A percentile compares a stretch with the other conserved stretches of the same genome.
These are phyloP conservation scores for Aleiodes leptofemur DNA, from an alignment of 2,888 invertebrate species.

Conservation along the genomic window DNA sequence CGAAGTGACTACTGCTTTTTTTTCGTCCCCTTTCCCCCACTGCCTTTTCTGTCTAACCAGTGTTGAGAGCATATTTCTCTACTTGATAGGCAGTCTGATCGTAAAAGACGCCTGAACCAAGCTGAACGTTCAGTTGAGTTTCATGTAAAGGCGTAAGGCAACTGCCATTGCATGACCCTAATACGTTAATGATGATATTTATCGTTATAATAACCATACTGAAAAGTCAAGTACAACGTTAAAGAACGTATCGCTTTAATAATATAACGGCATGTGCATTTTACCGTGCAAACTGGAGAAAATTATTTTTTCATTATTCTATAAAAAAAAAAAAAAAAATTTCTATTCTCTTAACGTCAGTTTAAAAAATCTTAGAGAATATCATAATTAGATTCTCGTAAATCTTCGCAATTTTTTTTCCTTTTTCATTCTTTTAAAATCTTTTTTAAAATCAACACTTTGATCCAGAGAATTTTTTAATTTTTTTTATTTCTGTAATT, in stretches of 20 bases:
- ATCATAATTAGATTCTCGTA: no score
- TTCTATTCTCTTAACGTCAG: not conserved
- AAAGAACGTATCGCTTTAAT: constrained; percentile 23
- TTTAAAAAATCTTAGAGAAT: not conserved
- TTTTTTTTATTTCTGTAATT: no score
- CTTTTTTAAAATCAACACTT: not conserved
- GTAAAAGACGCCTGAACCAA: constrained; percentile 13
- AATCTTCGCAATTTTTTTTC: not conserved
- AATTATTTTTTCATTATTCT: constrained; percentile 15
- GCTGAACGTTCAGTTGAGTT: not conserved
- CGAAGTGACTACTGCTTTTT: constrained; percentile 24
- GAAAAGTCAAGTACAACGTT: constrained; percentile 24
- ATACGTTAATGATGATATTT: constrained; percentile 39
- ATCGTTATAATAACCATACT: constrained; percentile 36
- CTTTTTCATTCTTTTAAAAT: not conserved
- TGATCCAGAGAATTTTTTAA: no score
- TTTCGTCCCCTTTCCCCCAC: not conserved
- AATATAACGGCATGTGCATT: constrained; percentile 14
- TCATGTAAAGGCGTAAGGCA: not conserved
- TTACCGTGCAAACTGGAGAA: constrained; percentile 9
- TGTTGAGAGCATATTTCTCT: constrained; percentile 4
- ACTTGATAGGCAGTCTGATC: constrained; percentile 1
- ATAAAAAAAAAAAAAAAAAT: not conserved
- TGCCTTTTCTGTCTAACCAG: no score
- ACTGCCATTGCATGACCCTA: constrained; percentile 25